A percentile compares a stretch with the other conserved stretches of the same genome.
These are phyloP conservation scores for Epinephelus moara DNA, from an alignment of 2,113 vertebrate species.

Conservation along the genomic window DNA sequence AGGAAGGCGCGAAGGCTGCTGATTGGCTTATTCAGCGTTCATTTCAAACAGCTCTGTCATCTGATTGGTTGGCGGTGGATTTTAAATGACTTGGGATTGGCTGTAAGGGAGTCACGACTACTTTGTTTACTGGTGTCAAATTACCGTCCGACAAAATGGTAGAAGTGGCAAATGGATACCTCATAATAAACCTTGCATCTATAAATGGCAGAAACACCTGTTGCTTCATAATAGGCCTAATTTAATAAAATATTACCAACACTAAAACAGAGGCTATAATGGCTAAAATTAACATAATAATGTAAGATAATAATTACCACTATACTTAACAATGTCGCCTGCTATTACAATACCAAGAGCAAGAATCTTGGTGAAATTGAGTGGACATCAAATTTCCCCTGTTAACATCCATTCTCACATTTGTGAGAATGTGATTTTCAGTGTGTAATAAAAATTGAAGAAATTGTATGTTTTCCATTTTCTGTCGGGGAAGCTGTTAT, in stretches of 20 bases:
- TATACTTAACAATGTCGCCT: neutral
- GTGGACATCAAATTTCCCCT: neutral
- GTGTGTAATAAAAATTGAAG: neutral
- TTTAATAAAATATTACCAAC: neutral
- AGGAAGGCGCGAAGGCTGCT: constrained; percentile 83
- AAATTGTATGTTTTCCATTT: neutral
- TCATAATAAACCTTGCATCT: neutral
- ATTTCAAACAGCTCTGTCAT: constrained; percentile 73
- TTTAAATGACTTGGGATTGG: constrained; percentile 68
- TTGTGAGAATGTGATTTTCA: neutral
- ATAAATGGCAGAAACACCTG: neutral
- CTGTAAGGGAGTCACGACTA: constrained; percentile 13
- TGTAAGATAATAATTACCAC: neutral
- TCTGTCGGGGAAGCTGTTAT: neutral
- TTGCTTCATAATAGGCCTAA: neutral
- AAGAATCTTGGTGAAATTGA: neutral
- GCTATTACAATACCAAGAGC: neutral
- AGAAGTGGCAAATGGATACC: neutral
- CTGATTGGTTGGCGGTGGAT: constrained; percentile 72
- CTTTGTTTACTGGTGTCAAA: constrained; percentile 70
- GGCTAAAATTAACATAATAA: neutral
- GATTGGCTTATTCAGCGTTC: constrained; percentile 76
- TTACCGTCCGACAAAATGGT: constrained; percentile 42
- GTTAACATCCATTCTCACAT: neutral
- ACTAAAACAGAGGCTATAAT: neutral